These are phyloP conservation scores for Platerodrilus igneus DNA, from an alignment of 2,888 invertebrate genomes.

Conservation along the genomic window DNA sequence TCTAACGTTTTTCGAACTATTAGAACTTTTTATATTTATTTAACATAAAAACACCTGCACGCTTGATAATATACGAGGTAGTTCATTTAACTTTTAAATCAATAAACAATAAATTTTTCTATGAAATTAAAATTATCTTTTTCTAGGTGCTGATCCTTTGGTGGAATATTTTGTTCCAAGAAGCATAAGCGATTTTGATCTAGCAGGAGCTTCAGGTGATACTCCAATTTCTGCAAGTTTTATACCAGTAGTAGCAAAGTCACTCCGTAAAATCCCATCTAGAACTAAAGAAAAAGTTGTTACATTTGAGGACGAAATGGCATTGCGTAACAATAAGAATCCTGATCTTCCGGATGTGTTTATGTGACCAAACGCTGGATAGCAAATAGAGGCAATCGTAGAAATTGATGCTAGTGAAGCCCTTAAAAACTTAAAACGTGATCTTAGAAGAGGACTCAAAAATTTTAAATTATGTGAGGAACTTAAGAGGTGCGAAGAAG, in stretches of 20 bases:
- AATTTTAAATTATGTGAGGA: slow-evolving; percentile 46
- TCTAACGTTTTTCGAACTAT: no score
- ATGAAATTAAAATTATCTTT: no score
- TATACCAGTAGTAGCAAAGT: slow-evolving; percentile 42
- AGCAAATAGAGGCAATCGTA: slow-evolving; percentile 35
- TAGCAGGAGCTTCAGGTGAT: slow-evolving; percentile 61
- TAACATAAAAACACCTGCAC: no score
- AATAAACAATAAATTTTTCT: no score
- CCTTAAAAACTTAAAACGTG: slow-evolving; percentile 39
- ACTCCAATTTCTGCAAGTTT: slow-evolving; percentile 43
- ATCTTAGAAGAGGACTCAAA: slow-evolving; percentile 40
- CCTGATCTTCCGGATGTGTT: slow-evolving; percentile 66
- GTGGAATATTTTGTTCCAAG: slow-evolving; percentile 81
- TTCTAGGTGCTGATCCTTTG: slow-evolving; percentile 55
- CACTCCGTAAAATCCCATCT: slow-evolving; percentile 44
- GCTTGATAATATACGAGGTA: no score
- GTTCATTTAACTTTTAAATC: no score
- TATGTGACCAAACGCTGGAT: slow-evolving; percentile 63
- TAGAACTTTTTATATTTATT: no score
- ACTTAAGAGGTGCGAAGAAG: slow-evolving; percentile 45
- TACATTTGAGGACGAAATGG: slow-evolving; percentile 71
- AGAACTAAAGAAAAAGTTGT: slow-evolving; percentile 71
- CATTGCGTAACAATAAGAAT: slow-evolving; percentile 43
- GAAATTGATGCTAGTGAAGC: slow-evolving; percentile 29
- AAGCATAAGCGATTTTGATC: slow-evolving; percentile 77